Conservation (phyloP, 53 echinoderm and acorn worm genomes). For the Crossaster papposus region DNA sequence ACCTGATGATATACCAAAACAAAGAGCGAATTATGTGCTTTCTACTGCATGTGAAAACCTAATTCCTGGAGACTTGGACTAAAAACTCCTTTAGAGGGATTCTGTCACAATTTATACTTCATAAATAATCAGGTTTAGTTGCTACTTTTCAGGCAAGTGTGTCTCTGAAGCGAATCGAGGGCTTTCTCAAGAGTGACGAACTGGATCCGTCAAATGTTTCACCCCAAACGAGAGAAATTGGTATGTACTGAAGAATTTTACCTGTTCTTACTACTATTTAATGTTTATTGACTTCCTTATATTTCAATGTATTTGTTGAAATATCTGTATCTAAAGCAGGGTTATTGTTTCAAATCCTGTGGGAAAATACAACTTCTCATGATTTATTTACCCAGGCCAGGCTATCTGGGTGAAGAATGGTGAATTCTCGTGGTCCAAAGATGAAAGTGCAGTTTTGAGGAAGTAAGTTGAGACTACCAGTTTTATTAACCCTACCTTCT, state of each 20-base stretch:
- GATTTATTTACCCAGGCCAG: slow-evolving; percentile 62
- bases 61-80: no score
- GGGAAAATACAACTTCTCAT: background rate
- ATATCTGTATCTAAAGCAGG: background rate
- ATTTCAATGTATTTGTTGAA: background rate
- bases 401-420: slow-evolving; percentile 77
- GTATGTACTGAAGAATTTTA: slow-evolving; percentile 45
- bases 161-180: slow-evolving; percentile 78
- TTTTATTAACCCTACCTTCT: background rate
- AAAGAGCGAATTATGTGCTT: no score
- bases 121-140: background rate
- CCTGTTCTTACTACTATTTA: background rate
- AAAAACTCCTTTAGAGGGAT: no score
- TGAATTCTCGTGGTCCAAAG: slow-evolving; percentile 81
- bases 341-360: background rate
- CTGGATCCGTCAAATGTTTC: slow-evolving; percentile 78
- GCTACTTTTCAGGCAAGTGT: slow-evolving; percentile 73
- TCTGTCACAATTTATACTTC: no score
- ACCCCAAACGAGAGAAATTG: slow-evolving; percentile 45
- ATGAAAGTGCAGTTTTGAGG: slow-evolving; percentile 70
- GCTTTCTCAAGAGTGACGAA: slow-evolving; percentile 84
- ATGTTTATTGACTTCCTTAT: background rate
- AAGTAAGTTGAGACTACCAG: slow-evolving; percentile 65
- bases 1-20: no score
- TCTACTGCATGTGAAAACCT: no score